These are phyloP conservation scores for Rhadina sibilatrix DNA, from an alignment of 2,113 vertebrate species.

Conservation along the genomic window DNA sequence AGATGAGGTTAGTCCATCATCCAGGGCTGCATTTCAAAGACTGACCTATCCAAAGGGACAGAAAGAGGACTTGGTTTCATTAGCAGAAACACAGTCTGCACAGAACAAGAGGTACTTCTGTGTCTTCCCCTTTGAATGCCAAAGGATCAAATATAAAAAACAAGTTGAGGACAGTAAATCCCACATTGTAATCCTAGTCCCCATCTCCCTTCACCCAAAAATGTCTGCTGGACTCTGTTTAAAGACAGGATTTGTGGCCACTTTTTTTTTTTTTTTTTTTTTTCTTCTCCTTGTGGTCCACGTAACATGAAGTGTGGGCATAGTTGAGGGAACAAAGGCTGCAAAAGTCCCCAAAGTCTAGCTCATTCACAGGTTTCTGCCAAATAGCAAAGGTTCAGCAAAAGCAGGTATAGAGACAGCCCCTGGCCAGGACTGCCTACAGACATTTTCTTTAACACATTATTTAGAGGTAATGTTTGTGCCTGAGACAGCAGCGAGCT, in stretches of 20 bases:
- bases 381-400: background rate
- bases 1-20: background rate
- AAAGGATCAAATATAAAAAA: background rate
- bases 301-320: fast-evolving
- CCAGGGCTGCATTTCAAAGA: background rate
- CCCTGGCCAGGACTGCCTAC: background rate
- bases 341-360: background rate
- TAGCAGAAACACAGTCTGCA: background rate
- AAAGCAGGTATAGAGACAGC: background rate
- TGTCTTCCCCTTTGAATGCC: background rate
- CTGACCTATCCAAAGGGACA: background rate
- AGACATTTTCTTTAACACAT: background rate
- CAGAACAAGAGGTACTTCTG: background rate
- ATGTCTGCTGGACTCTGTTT: background rate
- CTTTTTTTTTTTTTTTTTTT: background rate
- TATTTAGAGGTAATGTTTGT: background rate
- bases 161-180: background rate
- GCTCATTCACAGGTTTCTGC: background rate
- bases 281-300: background rate
- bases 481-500: fast-evolving
- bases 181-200: background rate
- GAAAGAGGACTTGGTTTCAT: background rate
- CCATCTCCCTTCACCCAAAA: background rate
- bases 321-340: background rate
- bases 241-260: background rate